A percentile compares a stretch with the other conserved stretches of the same genome.
phyloP scores from a whole-genome alignment of 2,797 vertebrate species.

The Chiloscyllium punctatum region DNA sequence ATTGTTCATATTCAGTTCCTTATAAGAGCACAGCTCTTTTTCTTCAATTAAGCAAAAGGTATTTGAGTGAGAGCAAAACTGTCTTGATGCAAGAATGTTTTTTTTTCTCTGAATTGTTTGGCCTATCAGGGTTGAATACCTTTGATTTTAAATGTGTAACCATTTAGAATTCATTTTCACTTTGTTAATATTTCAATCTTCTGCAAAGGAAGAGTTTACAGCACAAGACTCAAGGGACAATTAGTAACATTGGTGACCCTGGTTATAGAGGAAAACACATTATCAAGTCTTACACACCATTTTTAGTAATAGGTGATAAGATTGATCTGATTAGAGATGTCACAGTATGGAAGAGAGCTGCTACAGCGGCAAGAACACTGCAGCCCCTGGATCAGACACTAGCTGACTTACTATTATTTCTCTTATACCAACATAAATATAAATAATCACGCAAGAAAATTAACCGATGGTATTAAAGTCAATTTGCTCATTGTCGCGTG shows the following conservation, averaged over 20 bases:
- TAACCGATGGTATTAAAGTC: background rate
- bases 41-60: conserved; percentile 52
- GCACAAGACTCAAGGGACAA: background rate
- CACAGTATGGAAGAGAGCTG: background rate
- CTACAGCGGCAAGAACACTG: background rate
- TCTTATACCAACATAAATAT: background rate
- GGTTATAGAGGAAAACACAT: background rate
- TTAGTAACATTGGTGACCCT: background rate
- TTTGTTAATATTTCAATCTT: background rate
- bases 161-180: conserved; percentile 7
- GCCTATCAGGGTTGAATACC: no score
- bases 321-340: background rate
- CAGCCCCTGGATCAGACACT: background rate
- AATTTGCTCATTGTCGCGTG: background rate
- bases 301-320: background rate
- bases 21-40: conserved; percentile 47
- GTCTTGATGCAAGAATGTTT: background rate
- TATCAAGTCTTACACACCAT: background rate
- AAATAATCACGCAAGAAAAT: background rate
- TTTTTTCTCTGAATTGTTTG: background rate
- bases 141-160: background rate
- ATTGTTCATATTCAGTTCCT: background rate
- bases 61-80: conserved; percentile 54
- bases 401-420: background rate
- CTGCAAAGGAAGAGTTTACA: background rate